A percentile compares a stretch with the other conserved stretches of the same genome.
These are phyloP conservation scores for Allygus modestus DNA, from an alignment of 2,888 invertebrate genomes.

Conservation along the genomic window DNA sequence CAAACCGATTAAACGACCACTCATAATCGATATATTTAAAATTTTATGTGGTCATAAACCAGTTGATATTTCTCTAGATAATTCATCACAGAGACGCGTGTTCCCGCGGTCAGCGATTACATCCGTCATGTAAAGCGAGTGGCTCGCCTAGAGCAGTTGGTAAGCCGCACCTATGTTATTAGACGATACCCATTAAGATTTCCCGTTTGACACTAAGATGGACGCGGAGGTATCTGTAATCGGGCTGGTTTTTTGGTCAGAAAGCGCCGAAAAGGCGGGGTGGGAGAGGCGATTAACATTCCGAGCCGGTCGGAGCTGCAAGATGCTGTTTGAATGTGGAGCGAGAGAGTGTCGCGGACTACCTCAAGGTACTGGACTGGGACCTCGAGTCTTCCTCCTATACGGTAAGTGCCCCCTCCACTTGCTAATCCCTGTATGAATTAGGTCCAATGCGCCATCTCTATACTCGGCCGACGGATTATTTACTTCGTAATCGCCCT, in stretches of 20 bases:
- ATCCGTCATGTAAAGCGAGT: not conserved
- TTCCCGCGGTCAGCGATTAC: not conserved
- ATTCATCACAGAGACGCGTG: constrained; percentile 8
- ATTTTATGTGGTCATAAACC: not conserved
- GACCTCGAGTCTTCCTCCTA: constrained; percentile 17
- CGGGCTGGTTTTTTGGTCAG: constrained; percentile 56
- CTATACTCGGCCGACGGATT: constrained; percentile 9
- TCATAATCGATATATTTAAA: not conserved
- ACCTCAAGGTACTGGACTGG: constrained; percentile 25
- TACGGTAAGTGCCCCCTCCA: constrained; percentile 51
- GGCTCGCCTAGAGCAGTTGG: constrained; percentile 14
- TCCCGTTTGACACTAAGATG: constrained; percentile 51
- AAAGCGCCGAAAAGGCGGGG: constrained; percentile 44
- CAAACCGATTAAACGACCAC: too few relatives aligned
- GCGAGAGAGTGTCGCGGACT: constrained; percentile 42
- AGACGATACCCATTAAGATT: constrained; percentile 58
- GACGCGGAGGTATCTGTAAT: constrained; percentile 50
- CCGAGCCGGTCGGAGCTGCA: constrained; percentile 33
- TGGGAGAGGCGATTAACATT: constrained; percentile 50
- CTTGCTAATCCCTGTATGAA: constrained; percentile 15
- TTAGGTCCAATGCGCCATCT: constrained; percentile 37
- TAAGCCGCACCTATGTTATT: constrained; percentile 24
- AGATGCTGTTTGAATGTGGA: constrained; percentile 50
- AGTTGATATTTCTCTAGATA: constrained; percentile 16
- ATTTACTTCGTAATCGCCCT: constrained; percentile 35